These are phyloP conservation scores for Leptodirus hochenwartii DNA, from an alignment of 2,888 invertebrate species.

Conservation along the genomic window DNA sequence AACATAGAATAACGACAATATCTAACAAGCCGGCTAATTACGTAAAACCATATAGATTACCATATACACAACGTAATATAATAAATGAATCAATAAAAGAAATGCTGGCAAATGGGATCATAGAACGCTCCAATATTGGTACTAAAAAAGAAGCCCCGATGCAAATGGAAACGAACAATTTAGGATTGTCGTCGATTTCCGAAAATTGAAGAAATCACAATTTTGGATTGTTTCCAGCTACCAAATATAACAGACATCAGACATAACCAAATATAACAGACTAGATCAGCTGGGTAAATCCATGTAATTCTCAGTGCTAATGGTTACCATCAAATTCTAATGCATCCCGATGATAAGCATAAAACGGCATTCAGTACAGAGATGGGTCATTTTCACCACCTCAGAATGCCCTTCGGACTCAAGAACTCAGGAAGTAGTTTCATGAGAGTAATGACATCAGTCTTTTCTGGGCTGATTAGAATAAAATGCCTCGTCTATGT, in stretches of 20 bases:
- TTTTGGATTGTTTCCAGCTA: conserved; percentile 3
- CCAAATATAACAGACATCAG: conserved; percentile 3
- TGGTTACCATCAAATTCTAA: conserved; percentile 9
- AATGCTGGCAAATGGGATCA: conserved; percentile 6
- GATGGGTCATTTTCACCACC: conserved; percentile 10
- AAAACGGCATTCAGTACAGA: conserved; percentile 11
- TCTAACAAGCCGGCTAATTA: conserved; percentile 2
- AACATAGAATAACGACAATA: conserved; percentile 1
- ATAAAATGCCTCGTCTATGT: conserved; percentile 19
- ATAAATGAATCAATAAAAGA: conserved; percentile 8
- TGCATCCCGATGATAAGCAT: conserved; percentile 6
- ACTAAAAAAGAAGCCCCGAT: conserved; percentile 4
- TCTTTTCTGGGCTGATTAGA: conserved; percentile 16
- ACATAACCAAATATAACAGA: too few species aligned
- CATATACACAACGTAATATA: conserved; percentile 6
- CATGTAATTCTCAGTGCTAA: conserved; percentile 1
- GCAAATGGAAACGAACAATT: background rate
- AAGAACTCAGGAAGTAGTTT: conserved; percentile 15
- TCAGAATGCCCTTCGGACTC: conserved; percentile 11
- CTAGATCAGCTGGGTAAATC: conserved; percentile 2
- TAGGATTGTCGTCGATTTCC: conserved; percentile 4
- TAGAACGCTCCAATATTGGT: conserved; percentile 3
- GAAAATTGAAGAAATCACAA: conserved; percentile 3
- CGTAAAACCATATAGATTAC: conserved; percentile 9
- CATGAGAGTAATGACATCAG: conserved; percentile 17